Evolutionary conservation across 1,140 invertebrate species (phyloP).

Genomic region (Zaprionus lachaisei): DNA sequence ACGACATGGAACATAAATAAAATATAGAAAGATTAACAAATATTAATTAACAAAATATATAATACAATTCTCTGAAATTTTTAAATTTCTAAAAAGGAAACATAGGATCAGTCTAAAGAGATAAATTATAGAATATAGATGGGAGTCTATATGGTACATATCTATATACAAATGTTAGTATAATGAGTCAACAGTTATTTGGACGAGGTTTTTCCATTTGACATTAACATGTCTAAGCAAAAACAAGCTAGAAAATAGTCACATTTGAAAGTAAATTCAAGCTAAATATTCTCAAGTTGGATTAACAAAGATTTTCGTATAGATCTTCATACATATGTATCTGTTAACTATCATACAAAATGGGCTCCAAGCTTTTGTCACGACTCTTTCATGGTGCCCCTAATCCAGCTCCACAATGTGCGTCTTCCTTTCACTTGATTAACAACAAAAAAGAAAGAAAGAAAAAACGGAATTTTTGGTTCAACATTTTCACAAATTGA

Average conservation of each 20-base stretch:
- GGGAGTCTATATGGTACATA: too few relatives aligned
- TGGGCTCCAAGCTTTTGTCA: slow-evolving; percentile 4
- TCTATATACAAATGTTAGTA: too few relatives aligned
- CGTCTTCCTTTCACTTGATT: slow-evolving; percentile 50
- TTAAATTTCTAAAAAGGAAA: too few relatives aligned
- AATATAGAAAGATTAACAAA: too few relatives aligned
- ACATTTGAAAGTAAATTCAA: neutral
- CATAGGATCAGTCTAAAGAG: too few relatives aligned
- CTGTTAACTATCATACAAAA: neutral
- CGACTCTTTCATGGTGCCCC: neutral
- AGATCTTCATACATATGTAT: neutral
- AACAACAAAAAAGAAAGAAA: slow-evolving; percentile 13
- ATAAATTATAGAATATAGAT: too few relatives aligned
- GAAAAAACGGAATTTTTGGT: slow-evolving; percentile 41
- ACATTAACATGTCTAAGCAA: neutral
- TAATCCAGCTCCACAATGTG: slow-evolving; percentile 27
- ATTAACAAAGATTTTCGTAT: neutral
- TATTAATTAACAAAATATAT: too few relatives aligned
- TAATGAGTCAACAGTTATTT: too few relatives aligned
- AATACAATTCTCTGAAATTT: too few relatives aligned
- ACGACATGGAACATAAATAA: too few relatives aligned
- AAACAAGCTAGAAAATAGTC: neutral
- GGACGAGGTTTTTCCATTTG: neutral
- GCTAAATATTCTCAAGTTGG: neutral
- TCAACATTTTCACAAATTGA: slow-evolving; percentile 48